Evolutionary conservation across 2,888 invertebrate genomes (phyloP).

Genomic region (Drosophila bunnanda): DNA sequence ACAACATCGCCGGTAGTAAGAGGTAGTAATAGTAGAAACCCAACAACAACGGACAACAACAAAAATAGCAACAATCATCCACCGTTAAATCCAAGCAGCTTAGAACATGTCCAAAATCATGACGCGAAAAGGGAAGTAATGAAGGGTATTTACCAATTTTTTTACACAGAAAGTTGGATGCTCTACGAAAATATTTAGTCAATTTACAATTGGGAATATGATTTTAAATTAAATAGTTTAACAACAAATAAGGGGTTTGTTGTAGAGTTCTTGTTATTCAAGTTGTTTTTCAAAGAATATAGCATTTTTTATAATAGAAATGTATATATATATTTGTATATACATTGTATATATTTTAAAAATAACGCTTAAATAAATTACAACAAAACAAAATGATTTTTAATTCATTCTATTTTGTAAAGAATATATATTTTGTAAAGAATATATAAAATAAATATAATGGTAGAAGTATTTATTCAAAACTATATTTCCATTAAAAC

Average conservation of each 20-base stretch:
- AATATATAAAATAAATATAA: too few relatives aligned
- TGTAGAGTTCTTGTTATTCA: too few relatives aligned
- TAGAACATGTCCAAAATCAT: conserved; percentile 17
- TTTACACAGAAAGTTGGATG: background rate
- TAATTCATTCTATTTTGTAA: too few relatives aligned
- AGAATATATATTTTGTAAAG: too few relatives aligned
- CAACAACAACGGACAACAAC: conserved; percentile 34
- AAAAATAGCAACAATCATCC: conserved; percentile 29
- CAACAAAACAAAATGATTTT: too few relatives aligned
- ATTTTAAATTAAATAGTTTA: background rate
- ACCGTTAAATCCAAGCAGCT: conserved; percentile 57
- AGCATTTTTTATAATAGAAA: too few relatives aligned
- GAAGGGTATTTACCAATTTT: background rate
- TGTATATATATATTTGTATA: too few relatives aligned
- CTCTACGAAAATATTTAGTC: background rate
- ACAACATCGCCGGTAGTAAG: conserved; percentile 49
- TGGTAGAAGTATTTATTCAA: too few relatives aligned
- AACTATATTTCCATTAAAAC: too few relatives aligned
- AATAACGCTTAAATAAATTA: background rate
- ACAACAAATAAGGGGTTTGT: background rate
- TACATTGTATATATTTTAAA: too few relatives aligned
- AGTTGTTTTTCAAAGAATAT: too few relatives aligned
- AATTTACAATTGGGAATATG: background rate
- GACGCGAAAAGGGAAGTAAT: background rate
- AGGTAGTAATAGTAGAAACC: conserved; percentile 59